Percentiles rank a stretch among this genome's conserved stretches.
These are phyloP conservation scores for Cremastinae sp. DNA, from an alignment of 2,888 invertebrate genomes.

Conservation along the genomic window DNA sequence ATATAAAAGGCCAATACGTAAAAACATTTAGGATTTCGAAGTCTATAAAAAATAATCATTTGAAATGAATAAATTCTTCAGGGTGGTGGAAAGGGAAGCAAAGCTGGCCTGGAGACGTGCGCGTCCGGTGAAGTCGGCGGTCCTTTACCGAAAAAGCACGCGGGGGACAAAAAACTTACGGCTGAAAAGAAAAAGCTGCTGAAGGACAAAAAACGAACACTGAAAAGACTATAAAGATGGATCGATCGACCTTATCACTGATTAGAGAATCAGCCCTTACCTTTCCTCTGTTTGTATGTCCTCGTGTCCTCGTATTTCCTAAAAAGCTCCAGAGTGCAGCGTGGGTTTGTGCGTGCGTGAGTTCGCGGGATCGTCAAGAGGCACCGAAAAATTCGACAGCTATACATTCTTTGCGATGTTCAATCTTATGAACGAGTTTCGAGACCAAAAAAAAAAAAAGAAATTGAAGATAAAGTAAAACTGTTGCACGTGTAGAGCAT, in stretches of 20 bases:
- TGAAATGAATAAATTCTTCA: conserved; percentile 51
- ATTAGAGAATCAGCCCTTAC: conserved; percentile 32
- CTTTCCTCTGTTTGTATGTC: conserved; percentile 45
- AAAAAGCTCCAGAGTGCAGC: conserved; percentile 70
- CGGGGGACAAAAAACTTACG: conserved; percentile 88
- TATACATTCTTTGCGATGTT: conserved; percentile 59
- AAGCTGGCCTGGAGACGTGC: conserved; percentile 79
- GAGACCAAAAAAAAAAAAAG: too few species aligned
- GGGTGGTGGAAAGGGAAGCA: conserved; percentile 77
- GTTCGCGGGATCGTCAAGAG: conserved; percentile 30
- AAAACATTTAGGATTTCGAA: not conserved
- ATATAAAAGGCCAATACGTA: too few species aligned
- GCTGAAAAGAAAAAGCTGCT: conserved; percentile 88
- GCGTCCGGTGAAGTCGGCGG: conserved; percentile 83
- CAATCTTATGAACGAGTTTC: not conserved
- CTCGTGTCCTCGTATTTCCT: conserved; percentile 33
- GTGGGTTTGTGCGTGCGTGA: conserved; percentile 44
- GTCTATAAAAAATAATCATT: not conserved
- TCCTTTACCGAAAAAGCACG: conserved; percentile 92
- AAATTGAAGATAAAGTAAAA: too few species aligned
- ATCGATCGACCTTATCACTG: conserved; percentile 29
- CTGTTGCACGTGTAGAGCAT: too few species aligned
- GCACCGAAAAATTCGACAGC: conserved; percentile 70
- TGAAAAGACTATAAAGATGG: conserved; percentile 89
- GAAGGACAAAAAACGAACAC: conserved; percentile 92